A percentile compares a stretch with the other conserved stretches of the same genome.
Evolutionary conservation across 1,140 invertebrate species (phyloP).

Genomic region (Drosophila nannoptera): DNA sequence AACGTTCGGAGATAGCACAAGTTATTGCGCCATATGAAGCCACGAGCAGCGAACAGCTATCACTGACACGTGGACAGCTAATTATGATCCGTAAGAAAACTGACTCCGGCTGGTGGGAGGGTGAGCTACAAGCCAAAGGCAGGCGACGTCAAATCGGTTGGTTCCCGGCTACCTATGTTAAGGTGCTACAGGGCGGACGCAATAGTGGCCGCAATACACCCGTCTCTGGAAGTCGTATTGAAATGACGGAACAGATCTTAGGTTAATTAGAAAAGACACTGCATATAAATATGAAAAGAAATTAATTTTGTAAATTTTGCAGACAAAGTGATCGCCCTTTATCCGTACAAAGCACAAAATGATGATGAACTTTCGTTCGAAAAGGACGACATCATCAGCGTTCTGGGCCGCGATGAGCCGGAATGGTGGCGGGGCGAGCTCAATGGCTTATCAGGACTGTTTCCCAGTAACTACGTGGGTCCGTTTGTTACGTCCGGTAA

Average conservation of each 20-base stretch:
- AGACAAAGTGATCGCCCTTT: constrained; percentile 95
- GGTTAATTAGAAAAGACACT: constrained; percentile 52
- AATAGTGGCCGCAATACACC: constrained; percentile 87
- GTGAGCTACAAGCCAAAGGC: constrained; percentile 98
- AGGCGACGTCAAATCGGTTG: constrained; percentile 96
- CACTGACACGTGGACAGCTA: constrained; percentile 93
- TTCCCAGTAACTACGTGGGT: constrained; percentile 94
- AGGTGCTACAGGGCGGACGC: constrained; percentile 85
- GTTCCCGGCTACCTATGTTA: constrained; percentile 98
- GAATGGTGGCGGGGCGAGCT: constrained; percentile 98
- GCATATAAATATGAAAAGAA: neutral
- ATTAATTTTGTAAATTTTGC: constrained; percentile 52
- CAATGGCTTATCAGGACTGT: constrained; percentile 91
- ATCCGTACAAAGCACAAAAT: constrained; percentile 94
- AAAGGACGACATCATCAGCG: constrained; percentile 95
- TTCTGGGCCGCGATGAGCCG: constrained; percentile 93
- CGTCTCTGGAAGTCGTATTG: constrained; percentile 80
- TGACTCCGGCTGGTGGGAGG: constrained; percentile 99
- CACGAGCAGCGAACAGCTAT: constrained; percentile 93
- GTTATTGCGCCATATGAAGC: constrained; percentile 93
- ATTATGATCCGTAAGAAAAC: constrained; percentile 98
- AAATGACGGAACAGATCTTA: constrained; percentile 81
- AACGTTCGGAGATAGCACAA: constrained; percentile 92
- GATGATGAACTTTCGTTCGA: constrained; percentile 96
- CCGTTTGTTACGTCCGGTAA: constrained; percentile 79